Conservation (phyloP, 2,113 vertebrate genomes). For the Atlantisia rogersi region DNA sequence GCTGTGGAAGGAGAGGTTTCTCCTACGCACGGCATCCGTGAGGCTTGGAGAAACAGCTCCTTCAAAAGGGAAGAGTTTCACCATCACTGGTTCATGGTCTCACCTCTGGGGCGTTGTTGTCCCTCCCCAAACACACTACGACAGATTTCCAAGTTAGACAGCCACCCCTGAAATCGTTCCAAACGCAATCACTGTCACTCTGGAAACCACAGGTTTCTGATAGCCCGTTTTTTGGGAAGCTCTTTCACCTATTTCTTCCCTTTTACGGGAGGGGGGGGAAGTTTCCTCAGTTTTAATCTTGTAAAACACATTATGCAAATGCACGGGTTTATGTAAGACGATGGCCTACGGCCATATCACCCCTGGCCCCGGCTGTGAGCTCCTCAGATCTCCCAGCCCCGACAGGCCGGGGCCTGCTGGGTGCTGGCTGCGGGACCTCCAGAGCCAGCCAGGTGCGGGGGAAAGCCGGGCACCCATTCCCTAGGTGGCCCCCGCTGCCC, state of each 20-base stretch:
- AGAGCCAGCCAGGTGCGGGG: neutral
- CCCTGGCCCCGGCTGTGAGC: constrained; percentile 15
- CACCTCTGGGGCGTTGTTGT: neutral
- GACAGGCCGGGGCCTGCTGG: neutral
- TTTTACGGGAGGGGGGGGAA: neutral
- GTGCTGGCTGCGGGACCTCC: neutral
- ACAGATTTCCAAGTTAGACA: neutral
- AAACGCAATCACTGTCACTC: neutral
- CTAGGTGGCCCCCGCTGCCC: neutral
- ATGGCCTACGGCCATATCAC: constrained; percentile 7
- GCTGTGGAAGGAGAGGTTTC: neutral
- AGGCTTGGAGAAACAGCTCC: neutral
- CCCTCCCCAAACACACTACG: fast-evolving
- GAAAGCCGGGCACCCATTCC: neutral
- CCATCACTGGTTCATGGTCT: neutral
- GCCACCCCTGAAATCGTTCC: fast-evolving
- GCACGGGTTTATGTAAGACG: neutral
- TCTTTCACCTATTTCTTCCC: neutral
- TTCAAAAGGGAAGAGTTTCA: neutral
- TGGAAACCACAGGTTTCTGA: neutral
- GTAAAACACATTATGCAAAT: constrained; percentile 29
- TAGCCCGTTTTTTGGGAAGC: neutral
- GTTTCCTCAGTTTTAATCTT: neutral
- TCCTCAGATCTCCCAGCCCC: neutral
- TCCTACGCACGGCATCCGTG: neutral